phyloP scores from a whole-genome alignment of 2,888 invertebrate genomes.

The Barypeithes pellucidus region DNA sequence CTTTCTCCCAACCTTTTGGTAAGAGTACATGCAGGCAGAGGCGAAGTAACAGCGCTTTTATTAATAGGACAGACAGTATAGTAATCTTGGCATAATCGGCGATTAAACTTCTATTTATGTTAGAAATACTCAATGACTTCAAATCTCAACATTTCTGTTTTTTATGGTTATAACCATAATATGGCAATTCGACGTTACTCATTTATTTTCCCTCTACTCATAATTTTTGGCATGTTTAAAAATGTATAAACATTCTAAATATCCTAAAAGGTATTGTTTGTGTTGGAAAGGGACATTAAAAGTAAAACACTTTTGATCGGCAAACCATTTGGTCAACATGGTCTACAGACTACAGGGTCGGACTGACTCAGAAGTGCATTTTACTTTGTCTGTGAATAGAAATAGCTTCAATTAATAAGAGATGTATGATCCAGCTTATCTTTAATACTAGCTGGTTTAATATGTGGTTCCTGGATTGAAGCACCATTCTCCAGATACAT shows the following conservation, averaged over 20 bases:
- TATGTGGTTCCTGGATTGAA: too few relatives aligned
- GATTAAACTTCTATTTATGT: slow-evolving; percentile 15
- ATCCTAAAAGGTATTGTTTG: not conserved
- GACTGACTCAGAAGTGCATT: not conserved
- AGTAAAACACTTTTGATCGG: not conserved
- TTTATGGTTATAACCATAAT: not conserved
- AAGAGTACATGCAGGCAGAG: too few relatives aligned
- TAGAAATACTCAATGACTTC: not conserved
- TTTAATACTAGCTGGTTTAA: too few relatives aligned
- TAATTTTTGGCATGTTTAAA: slow-evolving; percentile 15
- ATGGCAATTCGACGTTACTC: not conserved
- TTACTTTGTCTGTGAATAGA: too few relatives aligned
- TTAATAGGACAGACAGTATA: not conserved
- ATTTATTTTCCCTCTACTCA: not conserved
- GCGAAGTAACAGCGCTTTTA: too few relatives aligned
- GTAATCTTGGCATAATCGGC: slow-evolving; percentile 13
- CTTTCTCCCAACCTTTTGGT: too few relatives aligned
- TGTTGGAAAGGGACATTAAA: not conserved
- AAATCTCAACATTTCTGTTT: slow-evolving; percentile 2
- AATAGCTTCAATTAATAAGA: too few relatives aligned
- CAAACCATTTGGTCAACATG: slow-evolving; percentile 39
- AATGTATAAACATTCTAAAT: not conserved
- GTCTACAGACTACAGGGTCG: not conserved
- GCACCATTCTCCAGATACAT: too few relatives aligned
- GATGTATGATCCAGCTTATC: too few relatives aligned